Base-by-base conservation (phyloP, 2,797 vertebrate species). In the Cyprinodon diabolis region DNA sequence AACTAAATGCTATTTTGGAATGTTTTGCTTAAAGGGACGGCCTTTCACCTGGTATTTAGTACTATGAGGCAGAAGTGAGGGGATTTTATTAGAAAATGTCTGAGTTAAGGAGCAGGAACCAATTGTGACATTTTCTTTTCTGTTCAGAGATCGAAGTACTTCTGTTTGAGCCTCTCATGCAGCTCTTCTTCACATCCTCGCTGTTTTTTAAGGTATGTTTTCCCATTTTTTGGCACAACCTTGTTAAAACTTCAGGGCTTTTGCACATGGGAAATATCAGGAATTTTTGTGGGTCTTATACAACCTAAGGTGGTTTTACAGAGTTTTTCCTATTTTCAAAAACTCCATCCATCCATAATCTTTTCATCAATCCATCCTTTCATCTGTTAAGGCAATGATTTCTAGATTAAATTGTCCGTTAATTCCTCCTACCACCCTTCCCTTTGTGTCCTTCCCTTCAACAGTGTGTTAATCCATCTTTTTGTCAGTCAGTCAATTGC, bases 111-210 rank as follows among this genome's bases (percentile, higher is more conserved):
- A 13, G 35, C 47, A 55, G 11, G 35, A 7, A 73, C 35, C 52
- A 76, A 57, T 37, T 52, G n/a, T 73, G 76, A 87, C 76, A 85
- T 60, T 62, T 83, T 81, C 17, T 87, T 76, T 78, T 30, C 86
- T 30, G 90, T 74, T 67, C 66, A 98, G 98, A 97, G 82, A 87
- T 97, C 62, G 92, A 90, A 63, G 77, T 72, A 1, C 86, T 96
- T 68, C 90, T 98, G 77, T 97, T 94, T 76, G 94, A 96, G 79
- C 96, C 96, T 4, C 88, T 99, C 82, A 91, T 91, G 88, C 95
- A 96, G 80, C 94, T 99, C 25, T 99, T 98, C 89, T 96, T 97
- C 90, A 96, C 96, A 43, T 98, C 97, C 2, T 95, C 95, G 0
- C 71, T 97, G 76, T 97, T 95, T 93, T 98, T 98, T 83, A 98